These are phyloP conservation scores for Cromileptes altivelis DNA, from an alignment of 2,113 vertebrate genomes.

Conservation along the genomic window DNA sequence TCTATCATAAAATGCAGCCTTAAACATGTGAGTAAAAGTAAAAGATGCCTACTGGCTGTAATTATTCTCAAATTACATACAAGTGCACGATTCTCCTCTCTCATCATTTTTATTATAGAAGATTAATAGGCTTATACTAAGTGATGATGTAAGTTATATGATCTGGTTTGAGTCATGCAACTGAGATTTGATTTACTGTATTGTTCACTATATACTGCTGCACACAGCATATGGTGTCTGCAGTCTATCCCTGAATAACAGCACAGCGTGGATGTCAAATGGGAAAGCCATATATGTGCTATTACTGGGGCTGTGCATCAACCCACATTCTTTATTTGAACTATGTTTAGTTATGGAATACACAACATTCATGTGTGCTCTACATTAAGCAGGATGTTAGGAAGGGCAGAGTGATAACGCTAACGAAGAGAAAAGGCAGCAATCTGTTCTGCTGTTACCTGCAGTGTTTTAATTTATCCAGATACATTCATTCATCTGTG, in stretches of 20 bases:
- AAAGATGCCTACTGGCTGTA: neutral
- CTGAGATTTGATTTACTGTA: neutral
- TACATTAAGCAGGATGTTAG: neutral
- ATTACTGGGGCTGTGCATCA: constrained; percentile 7
- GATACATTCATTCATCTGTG: neutral
- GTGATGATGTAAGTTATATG: constrained; percentile 1
- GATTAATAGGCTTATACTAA: neutral
- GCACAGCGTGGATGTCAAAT: constrained; percentile 9
- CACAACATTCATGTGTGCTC: neutral
- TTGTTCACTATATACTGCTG: neutral
- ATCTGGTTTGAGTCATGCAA: neutral
- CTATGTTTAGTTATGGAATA: constrained; percentile 23
- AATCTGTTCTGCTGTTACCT: neutral
- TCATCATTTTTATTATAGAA: neutral
- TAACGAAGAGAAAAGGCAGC: neutral
- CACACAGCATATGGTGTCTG: neutral
- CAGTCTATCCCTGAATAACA: constrained; percentile 21
- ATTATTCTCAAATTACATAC: constrained; percentile 11
- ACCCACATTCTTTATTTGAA: constrained; percentile 21
- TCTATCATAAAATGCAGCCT: constrained; percentile 21
- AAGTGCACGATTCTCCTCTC: neutral
- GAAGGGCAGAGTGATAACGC: neutral
- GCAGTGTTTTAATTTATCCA: constrained; percentile 10
- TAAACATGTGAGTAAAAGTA: neutral
- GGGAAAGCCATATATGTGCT: constrained; percentile 3